phyloP scores from a whole-genome alignment of 2,888 invertebrate genomes.

The Oscheius onirici region DNA sequence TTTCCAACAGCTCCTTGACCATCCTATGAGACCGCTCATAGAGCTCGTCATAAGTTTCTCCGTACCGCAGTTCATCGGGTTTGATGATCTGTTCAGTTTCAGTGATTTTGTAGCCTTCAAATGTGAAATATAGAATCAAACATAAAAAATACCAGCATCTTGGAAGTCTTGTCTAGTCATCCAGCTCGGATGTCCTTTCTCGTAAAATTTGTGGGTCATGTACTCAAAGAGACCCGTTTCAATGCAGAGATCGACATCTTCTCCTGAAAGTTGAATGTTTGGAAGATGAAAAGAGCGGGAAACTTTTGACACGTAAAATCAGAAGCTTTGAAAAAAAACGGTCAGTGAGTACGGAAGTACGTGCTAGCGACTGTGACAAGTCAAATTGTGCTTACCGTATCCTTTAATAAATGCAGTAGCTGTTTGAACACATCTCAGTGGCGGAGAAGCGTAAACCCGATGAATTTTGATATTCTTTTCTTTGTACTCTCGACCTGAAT shows the following conservation, averaged over 20 bases:
- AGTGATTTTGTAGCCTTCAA: too few species aligned
- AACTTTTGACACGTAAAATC: too few species aligned
- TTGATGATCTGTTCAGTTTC: too few species aligned
- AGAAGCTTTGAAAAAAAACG: too few species aligned
- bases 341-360: too few species aligned
- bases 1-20: too few species aligned
- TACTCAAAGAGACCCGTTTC: constrained; percentile 1
- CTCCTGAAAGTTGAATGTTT: neutral
- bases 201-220: neutral
- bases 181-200: neutral
- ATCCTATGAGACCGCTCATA: too few species aligned
- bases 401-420: neutral
- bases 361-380: too few species aligned
- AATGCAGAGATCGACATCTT: neutral
- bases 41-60: too few species aligned
- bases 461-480: neutral
- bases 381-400: neutral
- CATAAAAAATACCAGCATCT: neutral
- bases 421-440: neutral
- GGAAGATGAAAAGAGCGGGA: too few species aligned
- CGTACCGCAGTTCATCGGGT: too few species aligned
- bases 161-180: neutral
- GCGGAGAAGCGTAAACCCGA: neutral
- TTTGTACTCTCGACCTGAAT: neutral
- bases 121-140: too few species aligned